A percentile compares a stretch with the other conserved stretches of the same genome.
Conservation (phyloP, 2,888 invertebrate genomes). For the Microplitis deprimator region DNA sequence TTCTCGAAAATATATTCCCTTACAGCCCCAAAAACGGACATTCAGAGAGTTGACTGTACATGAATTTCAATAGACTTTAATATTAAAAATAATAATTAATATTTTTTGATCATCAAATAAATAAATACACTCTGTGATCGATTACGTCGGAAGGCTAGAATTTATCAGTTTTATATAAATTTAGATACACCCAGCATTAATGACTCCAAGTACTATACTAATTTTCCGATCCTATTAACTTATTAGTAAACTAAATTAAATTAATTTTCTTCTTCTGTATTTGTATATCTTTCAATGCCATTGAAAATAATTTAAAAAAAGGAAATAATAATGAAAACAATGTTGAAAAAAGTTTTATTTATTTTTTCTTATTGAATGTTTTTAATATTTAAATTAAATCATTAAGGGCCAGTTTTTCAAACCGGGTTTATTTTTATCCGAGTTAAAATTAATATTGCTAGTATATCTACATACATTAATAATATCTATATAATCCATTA, state of each 20-base stretch:
- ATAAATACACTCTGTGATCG: conserved; percentile 47
- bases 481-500: too few species aligned
- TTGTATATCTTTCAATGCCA: not conserved
- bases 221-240: conserved; percentile 13
- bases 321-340: not conserved
- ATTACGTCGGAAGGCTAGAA: conserved; percentile 47
- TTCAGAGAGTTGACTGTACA: not conserved
- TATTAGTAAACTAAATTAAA: not conserved
- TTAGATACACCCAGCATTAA: conserved; percentile 18
- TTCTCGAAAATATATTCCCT: too few species aligned
- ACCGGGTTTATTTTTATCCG: too few species aligned
- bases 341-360: too few species aligned
- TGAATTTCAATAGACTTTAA: conserved; percentile 31
- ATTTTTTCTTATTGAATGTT: too few species aligned
- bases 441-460: too few species aligned
- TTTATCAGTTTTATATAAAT: conserved; percentile 34
- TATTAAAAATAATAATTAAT: not conserved
- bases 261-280: not conserved
- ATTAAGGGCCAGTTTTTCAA: too few species aligned
- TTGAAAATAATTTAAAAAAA: not conserved
- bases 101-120: conserved; percentile 1
- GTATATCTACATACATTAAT: too few species aligned
- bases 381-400: too few species aligned
- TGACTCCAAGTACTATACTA: conserved; percentile 15
- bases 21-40: too few species aligned